Base-by-base conservation (phyloP, 1,140 invertebrate species). In the Musca vetustissima region DNA sequence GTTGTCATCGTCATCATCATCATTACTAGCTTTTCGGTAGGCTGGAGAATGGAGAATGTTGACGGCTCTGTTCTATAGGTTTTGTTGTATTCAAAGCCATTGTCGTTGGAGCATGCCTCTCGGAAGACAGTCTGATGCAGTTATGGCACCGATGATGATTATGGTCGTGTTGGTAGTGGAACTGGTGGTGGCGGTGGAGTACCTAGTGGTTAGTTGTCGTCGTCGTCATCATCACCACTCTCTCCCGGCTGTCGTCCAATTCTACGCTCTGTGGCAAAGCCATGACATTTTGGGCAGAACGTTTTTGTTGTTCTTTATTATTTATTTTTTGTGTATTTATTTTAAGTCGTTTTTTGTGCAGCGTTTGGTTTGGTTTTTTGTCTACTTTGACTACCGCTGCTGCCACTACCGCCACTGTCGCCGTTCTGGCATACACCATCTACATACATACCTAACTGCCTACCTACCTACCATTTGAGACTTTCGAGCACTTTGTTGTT, bases 271-370 rank as follows among this genome's bases (percentile, higher is more conserved):
- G 36, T 43, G 36, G 36, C 36, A 43, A 53, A 17, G 22, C 17
- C n/a, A 19, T 53, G 24, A 7, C 14, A 17, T 55, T 55, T 55
- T 28, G 55, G 24, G 25, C 14, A 28, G 55, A 32, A n/a, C 15
- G 25, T 25, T 15, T 28, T 59, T 28, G 15, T 59, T 59, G 17
- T 59, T 59, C 2, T 55, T 55, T 50, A 43, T 32, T 43, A n/a
- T n/a, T n/a, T n/a, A n/a, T n/a, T n/a, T n/a, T n/a, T 55, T 67
- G 17, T n/a, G 28, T 55, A 21, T 67, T 66, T 36, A 28, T 66
- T 67, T 67, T 55, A 36, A 50, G 52, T 50, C 48, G 13, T 55
- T 67, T 50, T 67, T 67, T 28, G 9, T 67, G 22, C 14, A 43
- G 25, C 32, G 11, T 53, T 59, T 59, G 7, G 24, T 59, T 8